Conservation (phyloP, 2,888 invertebrate species). For the Euzophera pinguis region DNA sequence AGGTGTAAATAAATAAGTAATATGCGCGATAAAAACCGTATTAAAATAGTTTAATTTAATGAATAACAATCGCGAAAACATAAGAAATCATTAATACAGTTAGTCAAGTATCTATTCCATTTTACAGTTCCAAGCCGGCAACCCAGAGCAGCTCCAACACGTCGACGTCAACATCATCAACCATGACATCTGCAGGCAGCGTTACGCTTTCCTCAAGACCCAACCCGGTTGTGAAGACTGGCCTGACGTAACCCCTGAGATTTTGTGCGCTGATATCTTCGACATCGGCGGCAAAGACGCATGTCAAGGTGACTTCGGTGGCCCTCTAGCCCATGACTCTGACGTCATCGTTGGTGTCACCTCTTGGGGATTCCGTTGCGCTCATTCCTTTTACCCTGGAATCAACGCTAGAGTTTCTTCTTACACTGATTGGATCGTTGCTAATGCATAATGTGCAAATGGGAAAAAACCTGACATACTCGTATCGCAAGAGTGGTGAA, state of each 20-base stretch:
- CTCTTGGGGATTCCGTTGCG: constrained; percentile 73
- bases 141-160: constrained; percentile 36
- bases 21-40: too few species aligned
- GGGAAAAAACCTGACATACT: too few species aligned
- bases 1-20: too few species aligned
- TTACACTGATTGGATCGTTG: constrained; percentile 44
- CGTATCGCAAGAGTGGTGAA: too few species aligned
- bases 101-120: too few species aligned
- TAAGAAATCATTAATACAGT: too few species aligned
- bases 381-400: constrained; percentile 63
- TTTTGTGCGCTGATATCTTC: constrained; percentile 49
- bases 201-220: constrained; percentile 34
- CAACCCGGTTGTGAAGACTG: constrained; percentile 26
- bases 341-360: constrained; percentile 61
- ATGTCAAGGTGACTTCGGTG: constrained; percentile 76
- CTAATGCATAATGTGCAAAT: constrained; percentile 27
- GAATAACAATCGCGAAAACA: too few species aligned
- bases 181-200: constrained; percentile 36
- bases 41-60: too few species aligned
- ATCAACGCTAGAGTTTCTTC: constrained; percentile 66
- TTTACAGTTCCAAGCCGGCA: constrained; percentile 28
- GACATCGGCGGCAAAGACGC: constrained; percentile 46
- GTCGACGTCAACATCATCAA: constrained; percentile 41
- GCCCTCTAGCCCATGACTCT: constrained; percentile 59
- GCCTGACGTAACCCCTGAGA: constrained; percentile 37